Percentiles rank a stretch among this genome's conserved stretches.
Evolutionary conservation across 2,888 invertebrate genomes (phyloP).

Genomic region (Spicauda simplicius): DNA sequence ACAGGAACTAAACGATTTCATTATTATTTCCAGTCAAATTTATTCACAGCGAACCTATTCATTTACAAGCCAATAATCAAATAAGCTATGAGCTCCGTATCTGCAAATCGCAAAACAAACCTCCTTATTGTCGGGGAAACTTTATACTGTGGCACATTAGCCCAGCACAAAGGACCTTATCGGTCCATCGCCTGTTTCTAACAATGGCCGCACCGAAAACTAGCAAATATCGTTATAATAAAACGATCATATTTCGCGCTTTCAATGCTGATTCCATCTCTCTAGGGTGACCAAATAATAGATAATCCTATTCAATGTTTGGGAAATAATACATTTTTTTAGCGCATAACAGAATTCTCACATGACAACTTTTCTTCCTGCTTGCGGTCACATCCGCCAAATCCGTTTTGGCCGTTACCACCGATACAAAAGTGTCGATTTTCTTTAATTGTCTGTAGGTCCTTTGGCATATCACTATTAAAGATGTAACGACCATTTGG

Average conservation of each 20-base stretch:
- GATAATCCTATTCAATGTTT: slow-evolving; percentile 67
- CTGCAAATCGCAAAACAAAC: slow-evolving; percentile 63
- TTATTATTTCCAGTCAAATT: slow-evolving; percentile 9
- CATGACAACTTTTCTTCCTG: slow-evolving; percentile 51
- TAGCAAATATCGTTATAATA: slow-evolving; percentile 82
- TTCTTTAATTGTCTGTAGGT: slow-evolving; percentile 5
- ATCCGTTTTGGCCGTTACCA: slow-evolving; percentile 26
- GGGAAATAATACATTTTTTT: slow-evolving; percentile 55
- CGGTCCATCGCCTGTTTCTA: slow-evolving; percentile 48
- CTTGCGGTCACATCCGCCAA: slow-evolving; percentile 50
- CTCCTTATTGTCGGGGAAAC: slow-evolving; percentile 56
- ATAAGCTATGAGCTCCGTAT: slow-evolving; percentile 59
- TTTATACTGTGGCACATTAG: slow-evolving; percentile 57
- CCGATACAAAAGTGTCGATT: slow-evolving; percentile 20
- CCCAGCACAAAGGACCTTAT: slow-evolving; percentile 52
- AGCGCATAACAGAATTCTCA: slow-evolving; percentile 47
- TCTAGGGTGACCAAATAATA: slow-evolving; percentile 73
- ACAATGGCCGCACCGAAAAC: slow-evolving; percentile 62
- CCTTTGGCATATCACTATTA: neutral
- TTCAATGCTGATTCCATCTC: slow-evolving; percentile 62
- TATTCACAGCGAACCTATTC: slow-evolving; percentile 6
- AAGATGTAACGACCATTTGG: too few relatives aligned
- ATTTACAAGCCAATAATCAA: slow-evolving; percentile 39
- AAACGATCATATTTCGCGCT: slow-evolving; percentile 72
- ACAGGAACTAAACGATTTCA: slow-evolving; percentile 7